Evolutionary conservation across 2,113 vertebrate species (phyloP).

Genomic region (Oreotragus oreotragus): DNA sequence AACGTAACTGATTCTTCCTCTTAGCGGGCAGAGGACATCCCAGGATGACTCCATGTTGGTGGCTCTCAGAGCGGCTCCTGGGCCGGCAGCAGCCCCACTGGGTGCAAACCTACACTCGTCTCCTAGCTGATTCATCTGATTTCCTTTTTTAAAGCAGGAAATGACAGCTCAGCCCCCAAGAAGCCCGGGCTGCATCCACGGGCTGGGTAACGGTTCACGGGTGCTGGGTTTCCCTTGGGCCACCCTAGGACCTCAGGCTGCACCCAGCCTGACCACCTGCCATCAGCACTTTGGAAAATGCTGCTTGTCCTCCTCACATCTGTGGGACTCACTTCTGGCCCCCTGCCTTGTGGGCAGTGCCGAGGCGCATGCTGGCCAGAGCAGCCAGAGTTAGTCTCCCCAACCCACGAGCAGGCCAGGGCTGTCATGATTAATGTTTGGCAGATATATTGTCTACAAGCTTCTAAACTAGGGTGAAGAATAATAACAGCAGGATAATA

Average conservation of each 20-base stretch:
- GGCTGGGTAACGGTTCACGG: too few species aligned
- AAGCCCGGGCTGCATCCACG: not conserved
- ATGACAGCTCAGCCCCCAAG: not conserved
- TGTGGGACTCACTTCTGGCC: accelerated
- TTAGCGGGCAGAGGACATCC: not conserved
- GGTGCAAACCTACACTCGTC: not conserved
- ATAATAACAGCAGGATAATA: not conserved
- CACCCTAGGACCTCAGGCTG: not conserved
- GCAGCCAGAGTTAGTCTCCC: not conserved
- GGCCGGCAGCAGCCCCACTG: not conserved
- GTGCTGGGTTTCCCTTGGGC: not conserved
- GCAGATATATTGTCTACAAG: conserved; percentile 8
- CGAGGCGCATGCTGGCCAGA: not conserved
- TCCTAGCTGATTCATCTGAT: not conserved
- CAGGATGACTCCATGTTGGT: not conserved
- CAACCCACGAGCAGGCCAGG: not conserved
- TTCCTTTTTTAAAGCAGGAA: not conserved
- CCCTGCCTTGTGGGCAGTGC: not conserved
- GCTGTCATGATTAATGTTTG: not conserved
- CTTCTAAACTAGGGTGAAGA: conserved; percentile 25
- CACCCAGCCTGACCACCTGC: not conserved
- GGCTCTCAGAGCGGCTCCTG: not conserved
- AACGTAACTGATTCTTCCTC: not conserved
- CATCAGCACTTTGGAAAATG: not conserved
- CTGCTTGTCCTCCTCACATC: not conserved